These are phyloP conservation scores for Lagothrix lagotricha DNA, from an alignment of 2,797 vertebrate species.

Conservation along the genomic window DNA sequence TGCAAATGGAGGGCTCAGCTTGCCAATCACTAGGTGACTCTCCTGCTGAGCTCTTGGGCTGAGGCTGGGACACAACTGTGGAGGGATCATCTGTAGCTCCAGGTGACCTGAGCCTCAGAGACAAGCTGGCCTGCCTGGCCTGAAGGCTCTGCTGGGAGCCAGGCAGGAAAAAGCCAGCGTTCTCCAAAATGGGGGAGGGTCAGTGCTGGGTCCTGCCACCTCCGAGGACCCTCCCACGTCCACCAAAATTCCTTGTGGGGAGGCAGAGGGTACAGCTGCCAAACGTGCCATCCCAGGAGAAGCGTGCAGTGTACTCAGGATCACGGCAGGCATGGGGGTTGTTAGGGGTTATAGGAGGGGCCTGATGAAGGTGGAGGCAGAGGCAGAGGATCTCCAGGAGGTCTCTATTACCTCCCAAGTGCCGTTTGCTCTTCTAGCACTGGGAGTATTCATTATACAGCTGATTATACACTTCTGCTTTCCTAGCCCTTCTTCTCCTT, in stretches of 20 bases:
- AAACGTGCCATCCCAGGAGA: not conserved
- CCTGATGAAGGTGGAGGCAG: not conserved
- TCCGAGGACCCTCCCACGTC: not conserved
- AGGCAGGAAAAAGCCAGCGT: not conserved
- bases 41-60: not conserved
- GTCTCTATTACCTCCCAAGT: not conserved
- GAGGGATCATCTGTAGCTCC: not conserved
- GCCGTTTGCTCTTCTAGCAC: not conserved
- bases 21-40: not conserved
- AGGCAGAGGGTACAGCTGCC: not conserved
- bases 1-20: not conserved
- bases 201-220: not conserved
- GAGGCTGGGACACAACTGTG: not conserved
- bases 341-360: not conserved
- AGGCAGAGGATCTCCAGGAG: not conserved
- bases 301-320: not conserved
- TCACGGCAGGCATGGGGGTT: fast-evolving
- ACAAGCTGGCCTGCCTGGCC: not conserved
- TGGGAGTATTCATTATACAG: not conserved
- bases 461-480: not conserved
- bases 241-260: not conserved
- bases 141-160: not conserved
- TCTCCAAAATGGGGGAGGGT: not conserved
- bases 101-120: not conserved
- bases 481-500: not conserved